Conservation (phyloP, 2,797 vertebrate genomes). For the Eospalax fontanierii region DNA sequence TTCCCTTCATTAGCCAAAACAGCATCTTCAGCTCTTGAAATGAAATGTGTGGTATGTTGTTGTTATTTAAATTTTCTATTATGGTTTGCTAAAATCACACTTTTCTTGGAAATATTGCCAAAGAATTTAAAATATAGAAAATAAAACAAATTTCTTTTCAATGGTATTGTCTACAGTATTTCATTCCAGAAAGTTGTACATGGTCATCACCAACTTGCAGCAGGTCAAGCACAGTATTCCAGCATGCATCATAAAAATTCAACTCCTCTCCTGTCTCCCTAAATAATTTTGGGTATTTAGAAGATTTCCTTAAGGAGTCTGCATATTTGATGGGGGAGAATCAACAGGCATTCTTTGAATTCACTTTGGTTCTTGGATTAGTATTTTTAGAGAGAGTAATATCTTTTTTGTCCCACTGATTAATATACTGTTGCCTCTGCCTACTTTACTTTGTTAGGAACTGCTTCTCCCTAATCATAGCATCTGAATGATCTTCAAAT, state of each 20-base stretch:
- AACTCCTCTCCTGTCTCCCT: not conserved
- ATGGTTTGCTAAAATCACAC: not conserved
- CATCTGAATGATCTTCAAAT: not conserved
- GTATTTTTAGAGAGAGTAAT: not conserved
- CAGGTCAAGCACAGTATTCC: not conserved
- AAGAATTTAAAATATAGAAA: not conserved
- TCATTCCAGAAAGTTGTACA: constrained; percentile 37
- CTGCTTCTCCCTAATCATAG: not conserved
- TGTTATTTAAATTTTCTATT: not conserved
- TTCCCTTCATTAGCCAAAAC: not conserved
- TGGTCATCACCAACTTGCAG: not conserved
- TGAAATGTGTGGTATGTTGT: not conserved
- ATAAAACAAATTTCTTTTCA: not conserved
- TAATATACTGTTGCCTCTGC: not conserved
- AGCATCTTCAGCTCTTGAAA: constrained; percentile 1
- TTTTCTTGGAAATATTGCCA: constrained; percentile 14
- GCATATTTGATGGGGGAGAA: not conserved
- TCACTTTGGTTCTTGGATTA: not conserved
- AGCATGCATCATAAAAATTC: not conserved
- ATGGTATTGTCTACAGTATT: not conserved
- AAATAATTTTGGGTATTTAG: not conserved
- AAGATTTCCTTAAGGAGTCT: not conserved
- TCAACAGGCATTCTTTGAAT: constrained; percentile 30
- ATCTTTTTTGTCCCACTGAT: not conserved
- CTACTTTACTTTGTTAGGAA: not conserved